Evolutionary conservation across 2,888 invertebrate species (phyloP), one percentile per base, ranked within the genome.

Genomic region (Dicranocentrus wangi): DNA sequence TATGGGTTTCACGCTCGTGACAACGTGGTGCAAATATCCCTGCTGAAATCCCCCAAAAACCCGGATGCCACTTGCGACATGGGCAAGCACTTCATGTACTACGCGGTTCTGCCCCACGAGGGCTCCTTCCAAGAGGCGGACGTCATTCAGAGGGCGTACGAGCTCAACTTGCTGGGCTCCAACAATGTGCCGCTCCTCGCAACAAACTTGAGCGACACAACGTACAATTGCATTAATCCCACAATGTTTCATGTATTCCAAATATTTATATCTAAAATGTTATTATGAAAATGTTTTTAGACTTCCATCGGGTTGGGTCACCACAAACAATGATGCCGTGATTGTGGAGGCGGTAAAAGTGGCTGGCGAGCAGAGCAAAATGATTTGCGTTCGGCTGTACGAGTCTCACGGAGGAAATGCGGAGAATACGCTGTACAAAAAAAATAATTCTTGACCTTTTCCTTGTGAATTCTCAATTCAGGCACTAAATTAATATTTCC

Each of bases 11-110:
- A 89, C n/a, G 88, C 88, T 17, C 85, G 88, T 3, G 88, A 88
- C 63, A 89, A 88, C 73, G 86, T 88, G 7, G 87, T 90, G 68
- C 86, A 89, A 42, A 87, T 90, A 19, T 90, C 90, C 0, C 88
- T 90, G 73, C 87, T 90, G 68, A 86, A 90, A 10, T 88, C 90
- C 0, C 89, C 90, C 0, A 90, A 90, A 85, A 87, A 88, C 17
- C 90, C 90, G 2, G 90, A 90, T 86, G 87, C 87, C 1, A 87
- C 87, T 13, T 89, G 90, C 21, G 90, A 90, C 86, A 90, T 90
- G 89, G 86, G 87, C 43, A 88, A 88, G 61, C 90, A 90, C 82
- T 84, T 84, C 15, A 89, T 90, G 85, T 87, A 88, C 19, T 90
- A 90, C 86, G 90, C 89, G 17, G 72, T 90, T 21, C 88, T 90